Percentiles rank a stretch among this genome's conserved stretches.
Evolutionary conservation across 53 echinoderm and acorn worm genomes (phyloP).

Genomic region (Pentamera pediparva): DNA sequence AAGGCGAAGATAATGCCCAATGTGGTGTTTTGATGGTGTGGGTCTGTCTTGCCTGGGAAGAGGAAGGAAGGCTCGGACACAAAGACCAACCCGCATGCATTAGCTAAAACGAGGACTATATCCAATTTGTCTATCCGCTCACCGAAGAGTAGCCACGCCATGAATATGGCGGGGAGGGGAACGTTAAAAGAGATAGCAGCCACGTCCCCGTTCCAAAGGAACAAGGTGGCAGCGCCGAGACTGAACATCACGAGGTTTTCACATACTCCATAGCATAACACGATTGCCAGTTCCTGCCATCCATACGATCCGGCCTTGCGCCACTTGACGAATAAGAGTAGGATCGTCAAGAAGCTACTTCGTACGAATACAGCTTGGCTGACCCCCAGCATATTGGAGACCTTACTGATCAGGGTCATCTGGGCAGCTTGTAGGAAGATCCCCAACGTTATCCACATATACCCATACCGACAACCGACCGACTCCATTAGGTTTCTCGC

Average conservation of each 20-base stretch:
- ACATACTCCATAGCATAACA: not conserved
- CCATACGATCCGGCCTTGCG: not conserved
- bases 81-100: not conserved
- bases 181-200: not conserved
- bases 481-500: no score
- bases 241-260: not conserved
- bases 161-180: not conserved
- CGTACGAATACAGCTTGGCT: not conserved
- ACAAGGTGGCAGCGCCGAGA: not conserved
- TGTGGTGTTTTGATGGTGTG: not conserved
- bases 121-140: not conserved
- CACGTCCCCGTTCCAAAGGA: not conserved
- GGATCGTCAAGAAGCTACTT: not conserved
- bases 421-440: not conserved
- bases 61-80: slow-evolving; percentile 8
- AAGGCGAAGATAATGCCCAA: not conserved
- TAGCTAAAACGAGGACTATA: not conserved
- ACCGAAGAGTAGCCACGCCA: not conserved
- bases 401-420: not conserved
- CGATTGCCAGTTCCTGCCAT: not conserved
- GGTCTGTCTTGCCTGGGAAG: not conserved
- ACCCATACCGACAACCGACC: not conserved
- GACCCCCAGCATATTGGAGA: not conserved
- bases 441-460: not conserved
- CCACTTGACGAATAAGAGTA: not conserved